Evolutionary conservation across 2,888 invertebrate species (phyloP).

Genomic region (Drosophila dives): DNA sequence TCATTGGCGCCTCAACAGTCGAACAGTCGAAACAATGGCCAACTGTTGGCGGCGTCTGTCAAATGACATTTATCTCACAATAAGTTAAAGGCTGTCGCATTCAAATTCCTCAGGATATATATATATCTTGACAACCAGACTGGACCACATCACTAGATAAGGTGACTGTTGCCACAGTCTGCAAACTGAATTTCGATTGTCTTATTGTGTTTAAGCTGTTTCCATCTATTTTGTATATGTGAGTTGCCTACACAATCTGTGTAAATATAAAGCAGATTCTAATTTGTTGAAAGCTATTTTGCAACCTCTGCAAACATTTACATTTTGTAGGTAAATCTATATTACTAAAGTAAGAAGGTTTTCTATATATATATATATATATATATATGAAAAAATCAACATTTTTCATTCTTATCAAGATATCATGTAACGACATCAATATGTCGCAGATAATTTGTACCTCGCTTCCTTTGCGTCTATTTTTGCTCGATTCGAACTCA

Average conservation of each 20-base stretch:
- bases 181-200: not conserved
- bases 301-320: not conserved
- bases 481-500: not conserved
- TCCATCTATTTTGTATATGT: conserved; percentile 36
- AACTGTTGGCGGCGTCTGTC: conserved; percentile 21
- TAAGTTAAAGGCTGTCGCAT: conserved; percentile 25
- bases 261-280: conserved; percentile 23
- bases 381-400: not conserved
- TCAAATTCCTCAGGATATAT: not conserved
- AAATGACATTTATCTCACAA: conserved; percentile 17
- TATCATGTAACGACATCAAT: not conserved
- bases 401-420: not conserved
- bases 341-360: not conserved
- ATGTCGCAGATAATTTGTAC: not conserved
- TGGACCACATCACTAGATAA: conserved; percentile 17
- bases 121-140: conserved; percentile 4
- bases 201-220: conserved; percentile 14
- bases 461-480: not conserved
- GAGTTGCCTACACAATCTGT: conserved; percentile 34
- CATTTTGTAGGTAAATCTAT: not conserved
- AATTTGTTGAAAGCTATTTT: not conserved
- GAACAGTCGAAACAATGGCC: conserved; percentile 18
- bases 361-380: not conserved
- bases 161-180: conserved; percentile 12
- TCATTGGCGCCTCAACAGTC: conserved; percentile 33